A percentile compares a stretch with the other conserved stretches of the same genome.
These are phyloP conservation scores for Gephyroberyx darwinii DNA, from an alignment of 2,797 vertebrate genomes.

Conservation along the genomic window DNA sequence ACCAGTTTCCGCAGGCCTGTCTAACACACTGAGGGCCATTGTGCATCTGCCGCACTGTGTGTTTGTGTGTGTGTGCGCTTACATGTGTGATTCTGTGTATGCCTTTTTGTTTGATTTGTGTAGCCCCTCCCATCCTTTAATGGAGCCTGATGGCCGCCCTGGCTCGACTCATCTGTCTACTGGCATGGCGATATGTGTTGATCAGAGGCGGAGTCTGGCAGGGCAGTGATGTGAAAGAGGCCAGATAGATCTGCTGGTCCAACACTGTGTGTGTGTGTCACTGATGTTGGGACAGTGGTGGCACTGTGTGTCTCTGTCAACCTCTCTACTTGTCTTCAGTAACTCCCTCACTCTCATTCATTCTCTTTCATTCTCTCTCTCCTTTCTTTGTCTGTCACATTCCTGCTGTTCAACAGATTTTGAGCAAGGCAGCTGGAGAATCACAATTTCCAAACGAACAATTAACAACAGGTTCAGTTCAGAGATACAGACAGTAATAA, in stretches of 20 bases:
- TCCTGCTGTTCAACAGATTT: conserved; percentile 54
- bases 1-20: conserved; percentile 32
- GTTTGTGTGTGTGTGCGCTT: neutral
- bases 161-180: conserved; percentile 22
- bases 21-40: conserved; percentile 35
- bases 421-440: conserved; percentile 11
- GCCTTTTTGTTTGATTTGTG: neutral
- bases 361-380: conserved; percentile 34
- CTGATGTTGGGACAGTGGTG: conserved; percentile 33
- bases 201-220: conserved; percentile 22
- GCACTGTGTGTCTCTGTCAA: conserved; percentile 51
- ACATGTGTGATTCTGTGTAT: neutral
- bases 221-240: conserved; percentile 55
- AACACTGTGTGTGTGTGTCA: conserved; percentile 1
- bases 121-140: neutral
- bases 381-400: conserved; percentile 63
- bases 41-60: conserved; percentile 16
- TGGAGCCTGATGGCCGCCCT: conserved; percentile 9
- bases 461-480: neutral
- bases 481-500: neutral
- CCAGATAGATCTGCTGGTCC: conserved; percentile 26
- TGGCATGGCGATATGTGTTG: conserved; percentile 39
- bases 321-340: conserved; percentile 25
- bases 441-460: conserved; percentile 3
- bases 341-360: conserved; percentile 37